phyloP scores from a whole-genome alignment of 2,888 invertebrate genomes.

The Anarsia innoxiella region DNA sequence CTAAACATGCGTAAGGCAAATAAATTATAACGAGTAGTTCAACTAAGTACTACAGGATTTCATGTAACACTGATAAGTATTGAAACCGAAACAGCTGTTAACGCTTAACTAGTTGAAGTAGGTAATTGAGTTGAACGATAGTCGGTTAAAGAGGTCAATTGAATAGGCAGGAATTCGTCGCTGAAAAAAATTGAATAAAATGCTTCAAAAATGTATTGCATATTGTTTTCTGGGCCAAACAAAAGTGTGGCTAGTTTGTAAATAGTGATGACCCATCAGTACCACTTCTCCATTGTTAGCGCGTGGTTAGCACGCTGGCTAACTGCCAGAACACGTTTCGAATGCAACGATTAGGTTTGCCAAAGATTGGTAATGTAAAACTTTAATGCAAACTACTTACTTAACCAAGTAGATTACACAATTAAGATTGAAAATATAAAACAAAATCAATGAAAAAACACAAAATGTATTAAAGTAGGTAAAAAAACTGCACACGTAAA shows the following conservation, averaged over 20 bases:
- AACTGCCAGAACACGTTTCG: conserved; percentile 21
- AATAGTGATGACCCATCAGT: conserved; percentile 2
- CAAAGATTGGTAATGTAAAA: conserved; percentile 10
- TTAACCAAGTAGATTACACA: not conserved
- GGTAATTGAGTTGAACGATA: not conserved
- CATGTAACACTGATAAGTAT: not conserved
- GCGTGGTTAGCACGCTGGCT: conserved; percentile 22
- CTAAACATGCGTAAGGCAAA: conserved; percentile 35
- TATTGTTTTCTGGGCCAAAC: not conserved
- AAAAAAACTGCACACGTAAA: too few species aligned
- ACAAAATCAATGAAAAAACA: too few species aligned
- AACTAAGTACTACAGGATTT: not conserved
- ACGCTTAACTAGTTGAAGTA: not conserved
- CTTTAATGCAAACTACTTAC: not conserved
- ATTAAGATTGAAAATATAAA: conserved; percentile 44
- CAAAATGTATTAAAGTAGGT: too few species aligned
- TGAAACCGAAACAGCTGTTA: conserved; percentile 3
- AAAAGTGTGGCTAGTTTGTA: not conserved
- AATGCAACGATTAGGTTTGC: conserved; percentile 21
- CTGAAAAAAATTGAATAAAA: not conserved
- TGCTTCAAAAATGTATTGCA: not conserved
- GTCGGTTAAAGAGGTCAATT: not conserved
- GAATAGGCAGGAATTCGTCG: not conserved
- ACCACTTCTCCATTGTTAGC: conserved; percentile 11
- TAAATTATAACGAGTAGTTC: conserved; percentile 21